Base-by-base conservation (phyloP, 2,888 invertebrate species). In the Eristalinus aeneus region DNA sequence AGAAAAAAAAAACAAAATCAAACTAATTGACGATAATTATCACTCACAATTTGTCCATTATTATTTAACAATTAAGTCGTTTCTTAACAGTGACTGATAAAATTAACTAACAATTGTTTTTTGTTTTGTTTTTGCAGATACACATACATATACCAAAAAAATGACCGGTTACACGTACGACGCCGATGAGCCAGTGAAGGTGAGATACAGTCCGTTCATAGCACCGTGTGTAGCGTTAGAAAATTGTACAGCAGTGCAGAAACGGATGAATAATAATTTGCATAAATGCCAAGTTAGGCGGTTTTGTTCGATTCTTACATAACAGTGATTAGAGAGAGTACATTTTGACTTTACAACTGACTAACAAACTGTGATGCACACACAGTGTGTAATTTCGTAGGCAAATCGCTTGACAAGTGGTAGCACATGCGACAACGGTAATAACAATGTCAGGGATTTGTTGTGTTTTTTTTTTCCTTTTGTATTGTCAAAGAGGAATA, bases 131-230 rank as follows among this genome's bases (percentile, higher is more conserved):
- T 31, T 22, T 77, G 64, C 64, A 32, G 46, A 77, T 86, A 39
- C 74, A 82, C 77, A 86, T 72, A 78, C 64, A 81, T 68, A 64
- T 77, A 86, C 34, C 39, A 82, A 73, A 82, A 86, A 86, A 86
- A 86, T 86, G 86, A 86, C 86, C 69, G 86, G 86, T 74, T 86
- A 86, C 86, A 77, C 73, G 61, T 86, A 86, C 69, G 86, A 86
- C 46, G 86, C 86, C 74, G 86, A 86, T 82, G 86, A 86, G 86
- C 86, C 86, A 82, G 86, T 86, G 86, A 86, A 86, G 86, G 86
- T 86, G 65, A 86, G 82, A 74, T 56, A 74, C 27, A 27, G 39
- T 74, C 46, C 46, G 46, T 16, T 8, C 16, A 46, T 16, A 27
- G 27, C 5, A 27, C 27, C 27, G 27, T 27, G 27, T 27, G 27